Base-by-base conservation (phyloP, 2,888 invertebrate genomes). In the Eucera pruinosa region DNA sequence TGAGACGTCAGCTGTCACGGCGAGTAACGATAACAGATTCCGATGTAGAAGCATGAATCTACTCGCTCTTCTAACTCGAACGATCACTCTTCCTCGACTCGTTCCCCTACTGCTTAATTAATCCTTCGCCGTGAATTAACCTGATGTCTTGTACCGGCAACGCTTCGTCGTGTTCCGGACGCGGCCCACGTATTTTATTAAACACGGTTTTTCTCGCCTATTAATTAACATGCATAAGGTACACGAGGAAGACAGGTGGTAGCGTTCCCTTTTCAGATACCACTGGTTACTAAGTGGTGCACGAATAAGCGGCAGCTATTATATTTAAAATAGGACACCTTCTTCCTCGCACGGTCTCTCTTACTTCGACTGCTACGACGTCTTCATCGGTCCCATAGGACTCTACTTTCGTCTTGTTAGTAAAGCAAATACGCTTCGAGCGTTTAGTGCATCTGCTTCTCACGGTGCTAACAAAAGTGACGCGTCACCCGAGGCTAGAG, bases 391-490 rank as follows among this genome's bases (percentile, higher is more conserved):
- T 66, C 25, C 7, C 11, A 18, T 2, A 55, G 75, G 62, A 74
- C 66, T 80, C 72, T 70, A 76, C 78, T 86, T 70, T 84, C 82
- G 81, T 54, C 81, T 84, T 84, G 85, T 85, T 84, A 85, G 82
- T 58, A 82, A 84, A 81, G 85, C 71, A 85, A 85, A 85, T 74
- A 85, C 54, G 68, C 55, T 47, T 47, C 9, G 52, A 62, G n/a
- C 58, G 45, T 69, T 74, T 58, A 39, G 80, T 66, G 82, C 85
- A 86, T 85, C 84, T 81, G 85, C 80, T 86, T 85, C 85, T 85
- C 86, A 71, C 79, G 84, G 23, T 48, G 69, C 69, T 61, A 71
- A 83, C 83, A 83, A 85, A 83, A 83, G 73, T 69, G 78, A 69
- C 81, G 68, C 83, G 84, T 81, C 85, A 83, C 73, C 39, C 66